These are phyloP conservation scores for Apistogramma diplotaenia DNA, from an alignment of 2,113 vertebrate genomes.

Conservation along the genomic window DNA sequence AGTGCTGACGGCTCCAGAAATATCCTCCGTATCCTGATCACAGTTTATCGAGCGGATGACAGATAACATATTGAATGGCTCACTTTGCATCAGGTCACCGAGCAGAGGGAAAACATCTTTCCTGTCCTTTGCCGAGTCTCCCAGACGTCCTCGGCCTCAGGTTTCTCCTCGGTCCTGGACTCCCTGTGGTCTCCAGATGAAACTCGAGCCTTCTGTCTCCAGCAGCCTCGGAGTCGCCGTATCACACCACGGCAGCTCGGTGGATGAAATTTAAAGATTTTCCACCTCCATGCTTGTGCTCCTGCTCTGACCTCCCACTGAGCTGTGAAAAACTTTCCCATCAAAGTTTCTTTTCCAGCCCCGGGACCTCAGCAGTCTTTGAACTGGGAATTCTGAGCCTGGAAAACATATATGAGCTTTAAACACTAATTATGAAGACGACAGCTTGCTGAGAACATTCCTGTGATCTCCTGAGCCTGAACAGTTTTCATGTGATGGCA, in stretches of 20 bases:
- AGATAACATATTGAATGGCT: slow-evolving; percentile 29
- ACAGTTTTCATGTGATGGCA: neutral
- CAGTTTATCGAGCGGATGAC: slow-evolving; percentile 51
- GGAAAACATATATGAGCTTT: neutral
- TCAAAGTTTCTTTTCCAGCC: neutral
- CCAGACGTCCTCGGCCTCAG: slow-evolving; percentile 16
- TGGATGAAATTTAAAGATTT: neutral
- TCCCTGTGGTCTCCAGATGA: slow-evolving; percentile 29
- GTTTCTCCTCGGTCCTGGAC: slow-evolving; percentile 17
- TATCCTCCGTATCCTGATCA: slow-evolving; percentile 54
- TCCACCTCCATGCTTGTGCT: neutral
- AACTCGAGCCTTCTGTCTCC: slow-evolving; percentile 3
- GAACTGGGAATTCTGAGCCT: neutral
- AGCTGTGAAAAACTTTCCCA: neutral
- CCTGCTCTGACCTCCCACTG: neutral
- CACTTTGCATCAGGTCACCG: slow-evolving; percentile 12
- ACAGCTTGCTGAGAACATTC: neutral
- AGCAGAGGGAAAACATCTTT: neutral
- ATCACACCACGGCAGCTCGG: neutral
- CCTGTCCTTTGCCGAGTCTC: neutral
- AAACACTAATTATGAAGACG: neutral
- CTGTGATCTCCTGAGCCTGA: neutral
- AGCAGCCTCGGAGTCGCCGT: neutral
- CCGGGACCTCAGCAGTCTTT: neutral
- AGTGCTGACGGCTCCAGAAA: slow-evolving; percentile 46